Evolutionary conservation across 2,888 invertebrate species (phyloP), one percentile per base, ranked within the genome.

Genomic region (Pseudolycoriella hygida): DNA sequence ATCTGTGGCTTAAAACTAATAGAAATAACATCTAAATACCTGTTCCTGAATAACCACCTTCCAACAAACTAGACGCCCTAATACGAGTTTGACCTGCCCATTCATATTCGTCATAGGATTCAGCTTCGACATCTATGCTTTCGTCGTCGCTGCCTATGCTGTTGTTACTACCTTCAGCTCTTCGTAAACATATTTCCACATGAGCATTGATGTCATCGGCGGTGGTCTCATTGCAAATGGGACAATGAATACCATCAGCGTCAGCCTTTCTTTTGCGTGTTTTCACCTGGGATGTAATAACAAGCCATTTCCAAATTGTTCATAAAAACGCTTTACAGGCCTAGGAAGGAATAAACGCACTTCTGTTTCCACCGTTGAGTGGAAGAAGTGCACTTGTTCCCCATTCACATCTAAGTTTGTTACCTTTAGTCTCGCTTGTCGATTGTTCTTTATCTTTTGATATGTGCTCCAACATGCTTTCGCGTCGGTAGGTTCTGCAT

Each of bases 21-120:
- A 25, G 8, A 25, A 25, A 25, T 25, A 4, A n/a, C n/a, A n/a
- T n/a, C n/a, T n/a, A n/a, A n/a, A n/a, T n/a, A 41, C 50, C 50
- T 50, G 71, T 54, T 30, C 71, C 70, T n/a, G 73, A 68, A 53
- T 76, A 73, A 39, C 77, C 75, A 18, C 79, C 78, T 50, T 74
- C 71, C 42, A 84, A 71, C 50, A 87, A 64, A 3, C 80, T 78
- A 0, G 80, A 72, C 1, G 79, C 81, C 3, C 81, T 69, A 45
- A 86, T 76, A 47, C 92, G 67, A 57, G 84, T 82, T 61, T 90
- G 83, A 1, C 89, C 89, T 20, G 89, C 87, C 92, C 92, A 92
- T 58, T 85, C 83, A 62, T 92, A 93, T 58, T 89, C 89, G 52
- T 89, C 83, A 58, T 71, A 80, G 42, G 66, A 71, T 48, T 71